Base-by-base conservation (phyloP, 1,140 invertebrate species). In the Mycetomoellerius zeteki region DNA sequence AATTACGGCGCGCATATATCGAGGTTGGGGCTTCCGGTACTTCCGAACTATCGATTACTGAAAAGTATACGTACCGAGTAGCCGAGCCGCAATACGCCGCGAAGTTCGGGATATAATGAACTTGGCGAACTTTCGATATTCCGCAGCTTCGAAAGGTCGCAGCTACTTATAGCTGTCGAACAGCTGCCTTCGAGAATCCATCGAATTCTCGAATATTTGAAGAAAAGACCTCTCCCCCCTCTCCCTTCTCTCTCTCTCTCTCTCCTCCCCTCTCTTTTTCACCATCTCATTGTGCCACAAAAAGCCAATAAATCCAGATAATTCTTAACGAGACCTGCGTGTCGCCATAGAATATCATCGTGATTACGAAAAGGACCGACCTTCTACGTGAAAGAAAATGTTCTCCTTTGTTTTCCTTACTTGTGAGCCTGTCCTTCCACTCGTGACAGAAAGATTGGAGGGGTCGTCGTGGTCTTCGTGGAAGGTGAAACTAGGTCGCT, bases 101-200 rank as follows among this genome's bases (percentile, higher is more conserved):
- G 43, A 82, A 82, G 64, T 82, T 81, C 30, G 52, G 58, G 65
- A 82, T 86, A 86, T 82, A 86, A 86, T 62, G 85, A 86, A 86
- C 65, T 86, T 81, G 85, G 64, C 64, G 43, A 86, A 86, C 85
- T 86, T 72, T 86, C 85, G 77, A 65, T 86, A 86, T 86, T 50
- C 52, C 76, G 84, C 37, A 80, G 27, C 50, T 62, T 85, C 58
- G 73, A 77, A 85, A 85, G 82, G 73, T 85, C 60, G 73, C 37
- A 30, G 33, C 50, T 69, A 81, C 77, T 58, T 81, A 86, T 71
- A 69, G 54, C 60, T 47, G 72, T 16, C 24, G 30, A 77, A 85
- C 50, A 52, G 27, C 43, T 37, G 47, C 64, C 43, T 21, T 58
- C 37, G 24, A 37, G 19, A 30, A 60, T 2, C 27, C 69, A 21